Base-by-base conservation (phyloP, 2,113 vertebrate species). In the Castor canadensis region DNA sequence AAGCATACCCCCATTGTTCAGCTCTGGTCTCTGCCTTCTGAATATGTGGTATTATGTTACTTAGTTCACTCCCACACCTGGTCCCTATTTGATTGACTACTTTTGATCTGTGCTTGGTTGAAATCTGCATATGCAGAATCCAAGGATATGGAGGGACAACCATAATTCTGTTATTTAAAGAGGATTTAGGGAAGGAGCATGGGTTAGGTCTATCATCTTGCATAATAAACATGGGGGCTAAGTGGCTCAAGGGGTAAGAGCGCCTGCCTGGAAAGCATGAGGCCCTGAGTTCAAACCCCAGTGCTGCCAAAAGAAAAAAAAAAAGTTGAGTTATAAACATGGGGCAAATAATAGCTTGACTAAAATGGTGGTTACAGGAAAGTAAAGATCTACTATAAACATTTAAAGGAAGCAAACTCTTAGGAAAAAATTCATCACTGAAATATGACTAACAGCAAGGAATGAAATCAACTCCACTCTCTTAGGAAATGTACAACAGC, bases 361-460 rank as follows among this genome's bases (percentile, higher is more conserved):
- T 79, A 85, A n/a, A 94, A 67, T 85, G 24, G 30, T 88, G 72
- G 88, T 54, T 77, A 93, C 12, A 91, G 62, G 38, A 88, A 96
- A 95, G 81, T 64, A 94, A 81, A 89, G 72, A 69, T 52, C 66
- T 85, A 72, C 49, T 75, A 79, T 79, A 95, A 93, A 94, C 73
- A 95, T 67, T 87, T 83, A 43, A 94, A 93, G 69, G 75, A 94
- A 86, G 35, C 19, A 89, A 95, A 80, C 11, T 38, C 1, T 11
- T 45, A 62, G 13, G 40, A 87, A 84, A 94, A 83, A 86, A 95
- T 73, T 67, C 38, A 47, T 87, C 47, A 77, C 62, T 75, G 0
- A 83, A 64, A 17, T 93, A 75, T 77, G 58, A 89, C 28, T 69
- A 90, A 92, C 24, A 60, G 64, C 38, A 75, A 96, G 32, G 54